Percentiles rank a stretch among this genome's conserved stretches.
Conservation (phyloP, 2,113 vertebrate species). For the Origma solitaria region DNA sequence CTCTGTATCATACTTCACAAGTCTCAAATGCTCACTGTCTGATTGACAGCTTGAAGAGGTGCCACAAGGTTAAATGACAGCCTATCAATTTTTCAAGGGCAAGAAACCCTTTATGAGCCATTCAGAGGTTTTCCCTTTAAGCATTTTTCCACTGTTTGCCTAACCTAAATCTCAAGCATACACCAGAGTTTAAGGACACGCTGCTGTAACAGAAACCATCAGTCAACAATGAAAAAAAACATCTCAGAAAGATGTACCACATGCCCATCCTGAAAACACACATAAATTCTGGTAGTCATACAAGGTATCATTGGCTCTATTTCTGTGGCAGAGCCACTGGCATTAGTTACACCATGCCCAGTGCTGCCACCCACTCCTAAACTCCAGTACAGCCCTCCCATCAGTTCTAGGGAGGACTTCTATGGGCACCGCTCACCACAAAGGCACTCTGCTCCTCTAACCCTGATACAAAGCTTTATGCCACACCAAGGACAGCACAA, state of each 20-base stretch:
- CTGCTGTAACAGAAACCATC: slow-evolving; percentile 1
- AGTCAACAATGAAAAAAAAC: background rate
- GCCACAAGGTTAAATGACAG: slow-evolving; percentile 56
- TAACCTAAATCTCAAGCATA: background rate
- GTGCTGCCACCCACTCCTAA: background rate
- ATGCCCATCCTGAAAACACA: background rate
- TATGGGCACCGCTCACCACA: accelerated
- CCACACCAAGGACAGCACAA: background rate
- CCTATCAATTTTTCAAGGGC: slow-evolving; percentile 63
- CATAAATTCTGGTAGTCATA: background rate
- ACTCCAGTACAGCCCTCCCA: background rate
- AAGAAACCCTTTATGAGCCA: slow-evolving; percentile 27
- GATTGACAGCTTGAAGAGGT: slow-evolving; percentile 53
- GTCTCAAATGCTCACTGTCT: slow-evolving; percentile 32
- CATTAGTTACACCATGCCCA: background rate
- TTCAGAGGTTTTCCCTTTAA: slow-evolving; percentile 10
- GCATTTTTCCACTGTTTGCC: slow-evolving; percentile 16
- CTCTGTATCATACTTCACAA: slow-evolving; percentile 37
- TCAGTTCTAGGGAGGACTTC: background rate
- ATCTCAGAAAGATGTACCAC: background rate
- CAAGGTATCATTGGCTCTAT: background rate
- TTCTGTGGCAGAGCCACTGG: background rate
- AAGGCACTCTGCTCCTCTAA: background rate
- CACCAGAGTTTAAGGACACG: slow-evolving; percentile 13
- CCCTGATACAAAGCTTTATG: background rate